Percentiles rank a stretch among this genome's conserved stretches.
Conservation (phyloP, 1,140 invertebrate species). For the Trachymyrmex cornetzi region DNA sequence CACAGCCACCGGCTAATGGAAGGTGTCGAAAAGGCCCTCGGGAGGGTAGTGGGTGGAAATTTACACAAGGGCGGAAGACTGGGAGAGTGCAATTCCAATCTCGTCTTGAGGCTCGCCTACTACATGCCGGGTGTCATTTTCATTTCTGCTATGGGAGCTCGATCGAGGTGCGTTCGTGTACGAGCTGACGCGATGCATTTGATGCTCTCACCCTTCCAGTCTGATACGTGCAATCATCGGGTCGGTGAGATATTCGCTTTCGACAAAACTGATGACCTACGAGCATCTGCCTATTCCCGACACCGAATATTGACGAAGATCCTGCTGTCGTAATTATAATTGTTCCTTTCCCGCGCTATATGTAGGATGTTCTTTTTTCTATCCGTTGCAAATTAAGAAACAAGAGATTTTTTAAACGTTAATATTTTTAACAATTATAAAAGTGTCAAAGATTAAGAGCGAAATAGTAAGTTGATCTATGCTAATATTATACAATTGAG, state of each 20-base stretch:
- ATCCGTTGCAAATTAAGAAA: neutral
- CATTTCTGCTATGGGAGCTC: slow-evolving; percentile 66
- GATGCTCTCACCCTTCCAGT: slow-evolving; percentile 9
- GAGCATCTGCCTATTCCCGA: neutral
- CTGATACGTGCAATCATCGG: slow-evolving; percentile 48
- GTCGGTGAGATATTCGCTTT: neutral
- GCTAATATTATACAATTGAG: too few relatives aligned
- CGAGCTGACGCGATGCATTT: slow-evolving; percentile 48
- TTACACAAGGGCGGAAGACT: slow-evolving; percentile 68
- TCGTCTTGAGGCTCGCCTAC: slow-evolving; percentile 60
- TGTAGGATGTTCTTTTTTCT: neutral
- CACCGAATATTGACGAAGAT: neutral
- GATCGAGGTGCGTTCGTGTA: slow-evolving; percentile 45
- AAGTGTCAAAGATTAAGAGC: too few relatives aligned
- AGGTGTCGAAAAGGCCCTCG: slow-evolving; percentile 76
- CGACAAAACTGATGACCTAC: slow-evolving; percentile 7
- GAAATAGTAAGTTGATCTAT: too few relatives aligned
- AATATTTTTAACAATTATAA: neutral
- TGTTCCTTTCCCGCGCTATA: neutral
- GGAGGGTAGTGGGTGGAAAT: slow-evolving; percentile 71
- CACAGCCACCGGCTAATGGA: slow-evolving; percentile 77
- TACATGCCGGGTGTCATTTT: slow-evolving; percentile 73
- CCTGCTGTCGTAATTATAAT: neutral
- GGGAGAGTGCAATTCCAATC: slow-evolving; percentile 68
- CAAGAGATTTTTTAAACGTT: neutral